Base-by-base conservation (phyloP, 2,797 vertebrate genomes). In the Mus minutoides region DNA sequence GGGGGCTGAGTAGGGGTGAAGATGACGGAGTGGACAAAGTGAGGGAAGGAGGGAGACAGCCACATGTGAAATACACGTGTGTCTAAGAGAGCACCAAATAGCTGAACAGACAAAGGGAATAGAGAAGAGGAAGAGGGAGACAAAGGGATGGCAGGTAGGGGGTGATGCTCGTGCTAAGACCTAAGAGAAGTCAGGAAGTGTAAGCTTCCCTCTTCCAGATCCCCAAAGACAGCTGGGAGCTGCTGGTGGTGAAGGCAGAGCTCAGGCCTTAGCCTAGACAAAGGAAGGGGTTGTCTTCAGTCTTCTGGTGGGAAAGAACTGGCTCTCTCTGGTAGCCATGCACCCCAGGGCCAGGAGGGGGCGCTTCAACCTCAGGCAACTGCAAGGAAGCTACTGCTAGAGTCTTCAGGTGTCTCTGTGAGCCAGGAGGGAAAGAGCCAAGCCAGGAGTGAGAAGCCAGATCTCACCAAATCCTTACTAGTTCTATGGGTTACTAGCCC, bases 321-420 rank as follows among this genome's bases (percentile, higher is more conserved):
- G 78, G 73, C 62, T 93, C 49, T 80, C 34, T 29, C 29, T 89
- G 94, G 40, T 86, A 85, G 97, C 88, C 91, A 95, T 94, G 96
- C 94, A 9, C 95, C 73, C 67, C 71, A 85, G 29, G 93, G 96
- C 98, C 98, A 98, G 98, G 97, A 98, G 98, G 98, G 98, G 98
- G 98, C 98, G 98, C 98, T 98, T 98, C 73, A 98, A 97, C 98
- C 98, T 97, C 98, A 98, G 97, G 96, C 97, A 97, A 98, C 92
- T 16, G 14, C 54, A 62, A 79, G 21, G 26, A 90, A 13, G 78
- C 95, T 24, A 31, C 88, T 69, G 82, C 77, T 7, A 58, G 93
- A 60, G 92, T 83, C 80, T 24, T 46, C 26, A 29, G 58, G 60
- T 67, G 31, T 85, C 58, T 85, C 19, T 85, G 40, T 60, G 78